Conservation (phyloP, 2,888 invertebrate genomes). For the Lingula anatina region DNA sequence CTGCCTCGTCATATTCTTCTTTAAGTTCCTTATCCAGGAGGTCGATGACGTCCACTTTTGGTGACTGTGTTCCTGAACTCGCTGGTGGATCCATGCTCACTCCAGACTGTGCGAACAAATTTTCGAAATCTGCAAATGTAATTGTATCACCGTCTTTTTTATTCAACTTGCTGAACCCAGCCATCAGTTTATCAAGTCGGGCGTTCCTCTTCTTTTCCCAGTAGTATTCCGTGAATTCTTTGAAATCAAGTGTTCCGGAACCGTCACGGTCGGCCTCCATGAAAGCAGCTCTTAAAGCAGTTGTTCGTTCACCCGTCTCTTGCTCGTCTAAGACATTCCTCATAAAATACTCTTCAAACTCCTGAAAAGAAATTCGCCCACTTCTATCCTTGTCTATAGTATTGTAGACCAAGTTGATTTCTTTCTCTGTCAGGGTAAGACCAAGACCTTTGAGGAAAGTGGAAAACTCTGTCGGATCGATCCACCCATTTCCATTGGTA, state of each 20-base stretch:
- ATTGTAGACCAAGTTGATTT: slow-evolving; percentile 11
- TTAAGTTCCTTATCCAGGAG: slow-evolving; percentile 7
- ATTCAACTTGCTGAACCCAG: slow-evolving; percentile 10
- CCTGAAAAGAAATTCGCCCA: slow-evolving; percentile 10
- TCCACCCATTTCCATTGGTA: slow-evolving; percentile 13
- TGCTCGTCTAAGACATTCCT: slow-evolving; percentile 10
- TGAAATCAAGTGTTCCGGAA: slow-evolving; percentile 13
- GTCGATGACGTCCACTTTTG: neutral
- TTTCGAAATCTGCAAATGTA: slow-evolving; percentile 10
- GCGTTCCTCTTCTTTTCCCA: slow-evolving; percentile 9
- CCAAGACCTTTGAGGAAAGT: slow-evolving; percentile 12
- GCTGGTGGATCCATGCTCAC: no score
- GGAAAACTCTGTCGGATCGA: slow-evolving; percentile 13
- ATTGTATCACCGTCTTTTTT: slow-evolving; percentile 9
- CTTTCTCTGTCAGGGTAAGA: slow-evolving; percentile 8
- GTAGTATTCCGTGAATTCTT: slow-evolving; percentile 14
- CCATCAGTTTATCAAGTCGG: slow-evolving; percentile 8
- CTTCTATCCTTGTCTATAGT: slow-evolving; percentile 7
- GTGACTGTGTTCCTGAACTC: no score
- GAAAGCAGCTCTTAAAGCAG: slow-evolving; percentile 11
- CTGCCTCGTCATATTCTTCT: slow-evolving; percentile 6
- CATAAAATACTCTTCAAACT: slow-evolving; percentile 14
- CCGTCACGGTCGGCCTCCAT: slow-evolving; percentile 15
- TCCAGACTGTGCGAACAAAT: no score
- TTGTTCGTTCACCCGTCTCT: slow-evolving; percentile 1